Percentiles rank a stretch among this genome's conserved stretches.
Evolutionary conservation across 2,113 vertebrate genomes (phyloP).

Genomic region (Candoia aspera): DNA sequence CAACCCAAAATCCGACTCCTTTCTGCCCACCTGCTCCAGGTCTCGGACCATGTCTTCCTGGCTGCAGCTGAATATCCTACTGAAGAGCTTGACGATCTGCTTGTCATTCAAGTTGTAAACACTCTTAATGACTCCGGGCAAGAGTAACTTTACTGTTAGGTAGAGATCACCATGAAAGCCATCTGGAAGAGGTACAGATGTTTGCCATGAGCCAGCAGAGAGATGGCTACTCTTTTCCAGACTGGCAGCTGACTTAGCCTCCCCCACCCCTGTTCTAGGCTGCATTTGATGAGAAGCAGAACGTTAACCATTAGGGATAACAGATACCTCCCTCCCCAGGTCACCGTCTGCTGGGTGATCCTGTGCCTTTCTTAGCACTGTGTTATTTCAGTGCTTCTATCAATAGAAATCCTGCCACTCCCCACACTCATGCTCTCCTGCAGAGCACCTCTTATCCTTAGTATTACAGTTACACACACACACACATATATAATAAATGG

Average conservation of each 20-base stretch:
- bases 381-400: neutral
- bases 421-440: too few species aligned
- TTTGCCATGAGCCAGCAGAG: neutral
- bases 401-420: neutral
- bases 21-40: conserved; percentile 87
- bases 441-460: neutral
- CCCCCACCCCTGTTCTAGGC: neutral
- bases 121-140: conserved; percentile 94
- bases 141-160: conserved; percentile 92
- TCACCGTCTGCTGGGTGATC: neutral
- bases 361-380: neutral
- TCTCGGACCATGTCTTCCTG: conserved; percentile 94
- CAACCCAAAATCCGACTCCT: neutral
- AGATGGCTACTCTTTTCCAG: accelerated
- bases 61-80: conserved; percentile 90
- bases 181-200: conserved; percentile 72
- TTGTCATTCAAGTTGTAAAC: conserved; percentile 99
- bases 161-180: conserved; percentile 93
- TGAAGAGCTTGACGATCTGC: conserved; percentile 98
- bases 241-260: neutral
- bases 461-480: neutral
- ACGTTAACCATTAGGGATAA: neutral
- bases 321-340: neutral
- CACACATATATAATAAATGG: neutral
- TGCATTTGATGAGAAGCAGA: neutral